Evolutionary conservation across 2,888 invertebrate genomes (phyloP).

Genomic region (Bibio marci): DNA sequence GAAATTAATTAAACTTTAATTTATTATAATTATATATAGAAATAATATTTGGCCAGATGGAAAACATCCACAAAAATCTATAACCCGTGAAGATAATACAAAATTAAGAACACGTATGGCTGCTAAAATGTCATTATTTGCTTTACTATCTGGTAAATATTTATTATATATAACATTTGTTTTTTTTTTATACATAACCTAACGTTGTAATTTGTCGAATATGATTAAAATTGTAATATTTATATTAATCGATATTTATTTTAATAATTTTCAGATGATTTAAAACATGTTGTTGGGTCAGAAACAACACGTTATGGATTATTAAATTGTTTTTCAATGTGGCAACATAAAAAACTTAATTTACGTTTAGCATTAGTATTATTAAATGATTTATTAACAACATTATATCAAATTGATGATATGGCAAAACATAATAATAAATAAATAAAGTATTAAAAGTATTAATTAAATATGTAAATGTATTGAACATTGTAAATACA

Average conservation of each 20-base stretch:
- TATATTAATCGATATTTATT: conserved; percentile 25
- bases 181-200: no score
- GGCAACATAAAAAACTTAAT: conserved; percentile 40
- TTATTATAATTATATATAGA: conserved; percentile 19
- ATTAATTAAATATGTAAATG: no score
- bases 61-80: conserved; percentile 9
- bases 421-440: conserved; percentile 12
- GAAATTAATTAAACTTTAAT: no score
- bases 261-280: conserved; percentile 29
- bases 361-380: conserved; percentile 37
- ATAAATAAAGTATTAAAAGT: no score
- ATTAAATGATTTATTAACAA: conserved; percentile 36
- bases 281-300: conserved; percentile 39
- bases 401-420: conserved; percentile 28
- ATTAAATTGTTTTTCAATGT: conserved; percentile 37
- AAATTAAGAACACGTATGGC: conserved; percentile 54
- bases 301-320: conserved; percentile 39
- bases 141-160: conserved; percentile 45
- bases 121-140: conserved; percentile 59
- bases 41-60: conserved; percentile 45
- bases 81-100: conserved; percentile 12
- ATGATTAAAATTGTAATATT: background rate
- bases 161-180: background rate
- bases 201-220: background rate
- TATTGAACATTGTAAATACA: no score